Evolutionary conservation across 1,140 invertebrate genomes (phyloP).

Genomic region (Ceratina australensis): DNA sequence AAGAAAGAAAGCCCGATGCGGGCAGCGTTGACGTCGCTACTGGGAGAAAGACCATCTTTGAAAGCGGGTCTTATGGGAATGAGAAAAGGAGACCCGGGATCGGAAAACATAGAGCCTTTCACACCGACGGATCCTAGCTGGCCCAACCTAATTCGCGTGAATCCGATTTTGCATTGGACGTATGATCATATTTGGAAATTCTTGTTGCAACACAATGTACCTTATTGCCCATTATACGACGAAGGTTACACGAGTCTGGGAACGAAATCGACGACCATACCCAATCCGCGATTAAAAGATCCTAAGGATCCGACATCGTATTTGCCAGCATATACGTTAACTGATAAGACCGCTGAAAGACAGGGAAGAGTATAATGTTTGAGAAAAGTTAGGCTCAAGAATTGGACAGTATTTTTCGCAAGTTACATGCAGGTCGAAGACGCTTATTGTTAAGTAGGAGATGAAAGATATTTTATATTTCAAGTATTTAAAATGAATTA

Average conservation of each 20-base stretch:
- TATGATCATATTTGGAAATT: constrained; percentile 95
- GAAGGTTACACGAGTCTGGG: constrained; percentile 94
- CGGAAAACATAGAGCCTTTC: constrained; percentile 83
- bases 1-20: constrained; percentile 88
- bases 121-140: constrained; percentile 87
- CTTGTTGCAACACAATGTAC: constrained; percentile 86
- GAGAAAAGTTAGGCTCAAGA: not conserved
- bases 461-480: constrained; percentile 9
- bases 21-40: constrained; percentile 82
- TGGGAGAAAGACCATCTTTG: constrained; percentile 83
- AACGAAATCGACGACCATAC: constrained; percentile 86
- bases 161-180: constrained; percentile 93
- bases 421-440: not conserved
- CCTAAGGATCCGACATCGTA: constrained; percentile 81
- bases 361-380: constrained; percentile 82
- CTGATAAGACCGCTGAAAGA: constrained; percentile 85
- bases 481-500: not conserved
- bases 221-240: constrained; percentile 95
- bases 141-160: constrained; percentile 93
- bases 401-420: constrained; percentile 6
- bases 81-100: constrained; percentile 90
- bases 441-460: constrained; percentile 10
- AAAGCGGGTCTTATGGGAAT: constrained; percentile 94
- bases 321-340: constrained; percentile 89
- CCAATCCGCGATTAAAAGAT: constrained; percentile 86